These are phyloP conservation scores for Salarias fasciatus DNA, from an alignment of 2,797 vertebrate genomes.

Conservation along the genomic window DNA sequence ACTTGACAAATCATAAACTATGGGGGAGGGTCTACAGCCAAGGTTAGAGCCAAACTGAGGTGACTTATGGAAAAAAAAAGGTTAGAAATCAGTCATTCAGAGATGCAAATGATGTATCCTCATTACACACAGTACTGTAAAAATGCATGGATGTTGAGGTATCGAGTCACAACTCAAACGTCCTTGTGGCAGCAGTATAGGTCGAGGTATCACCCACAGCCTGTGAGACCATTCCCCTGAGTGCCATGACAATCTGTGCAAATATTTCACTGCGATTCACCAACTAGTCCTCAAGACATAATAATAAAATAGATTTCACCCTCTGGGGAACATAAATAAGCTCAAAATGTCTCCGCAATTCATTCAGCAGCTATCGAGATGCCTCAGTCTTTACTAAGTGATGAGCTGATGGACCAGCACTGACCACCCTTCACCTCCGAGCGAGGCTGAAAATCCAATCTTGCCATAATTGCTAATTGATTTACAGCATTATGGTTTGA, in stretches of 20 bases:
- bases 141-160: neutral
- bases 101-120: no score
- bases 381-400: neutral
- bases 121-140: no score
- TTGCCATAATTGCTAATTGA: constrained; percentile 16
- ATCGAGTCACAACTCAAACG: neutral
- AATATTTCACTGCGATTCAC: neutral
- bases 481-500: constrained; percentile 1
- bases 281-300: neutral
- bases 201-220: neutral
- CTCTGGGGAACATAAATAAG: neutral
- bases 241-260: neutral
- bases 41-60: no score
- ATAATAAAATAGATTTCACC: neutral
- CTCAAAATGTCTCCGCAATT: neutral
- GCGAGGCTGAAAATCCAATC: constrained; percentile 4
- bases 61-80: no score
- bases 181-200: neutral
- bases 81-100: no score
- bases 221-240: neutral
- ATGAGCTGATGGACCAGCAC: neutral
- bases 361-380: neutral
- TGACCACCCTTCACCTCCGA: neutral
- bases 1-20: no score
- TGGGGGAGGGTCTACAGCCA: no score